Evolutionary conservation across 1,140 invertebrate genomes (phyloP).

Genomic region (Bombus cullumanus): DNA sequence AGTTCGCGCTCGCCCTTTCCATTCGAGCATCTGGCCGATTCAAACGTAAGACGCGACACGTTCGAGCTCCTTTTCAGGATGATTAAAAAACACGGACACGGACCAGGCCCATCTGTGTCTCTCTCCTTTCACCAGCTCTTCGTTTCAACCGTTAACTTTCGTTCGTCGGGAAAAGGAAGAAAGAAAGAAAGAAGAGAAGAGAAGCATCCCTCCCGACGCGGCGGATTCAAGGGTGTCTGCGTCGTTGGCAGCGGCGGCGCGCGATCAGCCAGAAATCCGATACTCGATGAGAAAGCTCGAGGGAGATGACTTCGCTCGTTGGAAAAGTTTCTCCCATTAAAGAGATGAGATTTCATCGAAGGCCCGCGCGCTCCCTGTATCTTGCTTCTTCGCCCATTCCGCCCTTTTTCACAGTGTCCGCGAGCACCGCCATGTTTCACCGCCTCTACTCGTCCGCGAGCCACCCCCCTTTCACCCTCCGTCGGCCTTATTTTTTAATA

Average conservation of each 20-base stretch:
- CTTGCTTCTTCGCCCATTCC: neutral
- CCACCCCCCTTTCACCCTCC: neutral
- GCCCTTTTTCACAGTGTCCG: neutral
- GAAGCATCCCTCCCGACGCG: neutral
- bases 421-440: slow-evolving; percentile 10
- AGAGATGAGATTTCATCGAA: slow-evolving; percentile 69
- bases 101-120: neutral
- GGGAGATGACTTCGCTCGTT: slow-evolving; percentile 47
- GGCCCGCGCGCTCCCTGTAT: slow-evolving; percentile 13
- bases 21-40: slow-evolving; percentile 5
- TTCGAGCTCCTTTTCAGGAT: slow-evolving; percentile 42
- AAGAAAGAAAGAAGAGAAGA: neutral
- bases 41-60: slow-evolving; percentile 32
- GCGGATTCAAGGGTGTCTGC: slow-evolving; percentile 42
- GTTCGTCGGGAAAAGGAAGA: neutral
- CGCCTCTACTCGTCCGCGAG: neutral
- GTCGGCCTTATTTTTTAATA: slow-evolving; percentile 49
- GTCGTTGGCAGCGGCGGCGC: slow-evolving; percentile 29
- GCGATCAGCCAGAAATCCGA: slow-evolving; percentile 64
- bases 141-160: neutral
- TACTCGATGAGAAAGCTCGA: slow-evolving; percentile 63
- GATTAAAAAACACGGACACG: slow-evolving; percentile 60
- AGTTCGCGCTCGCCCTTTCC: slow-evolving; percentile 10
- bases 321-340: slow-evolving; percentile 66
- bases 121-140: neutral